Percentiles rank a stretch among this genome's conserved stretches.
These are phyloP conservation scores for Amaurobius ferox DNA, from an alignment of 2,888 invertebrate genomes.

Conservation along the genomic window DNA sequence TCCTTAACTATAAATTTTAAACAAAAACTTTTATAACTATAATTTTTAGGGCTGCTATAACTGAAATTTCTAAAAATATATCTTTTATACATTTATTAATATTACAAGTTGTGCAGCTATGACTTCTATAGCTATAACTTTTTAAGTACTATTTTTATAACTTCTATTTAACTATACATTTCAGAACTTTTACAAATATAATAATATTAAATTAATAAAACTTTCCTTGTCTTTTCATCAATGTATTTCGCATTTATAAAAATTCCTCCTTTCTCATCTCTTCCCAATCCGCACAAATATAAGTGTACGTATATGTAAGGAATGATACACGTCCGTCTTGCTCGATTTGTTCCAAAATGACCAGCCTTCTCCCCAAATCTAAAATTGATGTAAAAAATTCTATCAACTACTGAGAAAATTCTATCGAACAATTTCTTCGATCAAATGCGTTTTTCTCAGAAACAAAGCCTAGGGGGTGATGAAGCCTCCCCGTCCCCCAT, in stretches of 20 bases:
- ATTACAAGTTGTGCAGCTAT: no score
- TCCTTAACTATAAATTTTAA: no score
- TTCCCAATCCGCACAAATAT: background rate
- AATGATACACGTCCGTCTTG: background rate
- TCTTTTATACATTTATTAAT: no score
- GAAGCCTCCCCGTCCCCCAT: background rate
- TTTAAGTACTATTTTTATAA: no score
- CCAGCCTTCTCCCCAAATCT: constrained; percentile 9
- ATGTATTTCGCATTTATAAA: background rate
- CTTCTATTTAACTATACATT: no score
- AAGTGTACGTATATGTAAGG: background rate
- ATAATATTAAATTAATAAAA: no score
- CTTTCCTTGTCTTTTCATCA: no score
- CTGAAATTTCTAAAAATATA: no score
- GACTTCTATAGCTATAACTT: no score
- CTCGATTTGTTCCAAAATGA: background rate
- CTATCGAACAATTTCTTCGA: constrained; percentile 8
- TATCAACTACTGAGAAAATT: constrained; percentile 13
- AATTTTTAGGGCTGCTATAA: no score
- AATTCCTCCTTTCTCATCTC: background rate
- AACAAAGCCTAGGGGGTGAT: constrained; percentile 14
- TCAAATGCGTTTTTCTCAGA: constrained; percentile 9
- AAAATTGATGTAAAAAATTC: constrained; percentile 18
- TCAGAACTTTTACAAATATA: no score
- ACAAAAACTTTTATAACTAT: no score